Base-by-base conservation (phyloP, 2,888 invertebrate species). In the Cerastis leucographa region DNA sequence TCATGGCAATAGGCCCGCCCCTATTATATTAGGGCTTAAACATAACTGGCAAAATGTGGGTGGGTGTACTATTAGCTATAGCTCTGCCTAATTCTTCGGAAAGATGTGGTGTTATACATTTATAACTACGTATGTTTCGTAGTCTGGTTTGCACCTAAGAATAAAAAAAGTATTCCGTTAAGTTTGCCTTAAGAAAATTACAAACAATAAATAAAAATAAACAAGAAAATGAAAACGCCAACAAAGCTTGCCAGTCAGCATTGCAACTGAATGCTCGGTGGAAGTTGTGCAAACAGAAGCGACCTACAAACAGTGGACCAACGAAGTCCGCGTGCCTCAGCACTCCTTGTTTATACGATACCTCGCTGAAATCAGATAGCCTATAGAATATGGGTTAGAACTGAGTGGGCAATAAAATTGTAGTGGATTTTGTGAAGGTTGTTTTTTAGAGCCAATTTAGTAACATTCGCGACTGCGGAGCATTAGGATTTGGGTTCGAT, bases 291-390 rank as follows among this genome's bases (percentile, higher is more conserved):
- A 88, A 87, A 87, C 80, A 80, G 49, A 44, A 40, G 49, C 67
- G 78, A 77, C 83, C 88, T 76, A 76, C 62, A 80, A 86, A 86
- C 68, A 77, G 42, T 69, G 25, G 67, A 56, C 78, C 85, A 62
- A 74, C 80, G 76, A 61, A 29, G 51, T 29, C 40, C 19, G 49
- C 64, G 68, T 44, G 72, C 44, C 68, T 84, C 84, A 84, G 84
- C 85, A 74, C n/a, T 84, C 61, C 66, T 84, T 81, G 82, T 84
- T 67, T 84, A 75, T 71, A 71, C 85, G 54, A 71, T 80, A 64
- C 59, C 70, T 77, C 22, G 74, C 74, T 66, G 66, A 75, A 85
- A 84, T 84, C 74, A 75, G 78, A 78, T 59, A 46, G 44, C 44
- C 59, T 83, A 14, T 49, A 25, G 22, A 25, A 64, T 9, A 6